Conservation (phyloP, 2,113 vertebrate species). For the Pangasianodon gigas region DNA sequence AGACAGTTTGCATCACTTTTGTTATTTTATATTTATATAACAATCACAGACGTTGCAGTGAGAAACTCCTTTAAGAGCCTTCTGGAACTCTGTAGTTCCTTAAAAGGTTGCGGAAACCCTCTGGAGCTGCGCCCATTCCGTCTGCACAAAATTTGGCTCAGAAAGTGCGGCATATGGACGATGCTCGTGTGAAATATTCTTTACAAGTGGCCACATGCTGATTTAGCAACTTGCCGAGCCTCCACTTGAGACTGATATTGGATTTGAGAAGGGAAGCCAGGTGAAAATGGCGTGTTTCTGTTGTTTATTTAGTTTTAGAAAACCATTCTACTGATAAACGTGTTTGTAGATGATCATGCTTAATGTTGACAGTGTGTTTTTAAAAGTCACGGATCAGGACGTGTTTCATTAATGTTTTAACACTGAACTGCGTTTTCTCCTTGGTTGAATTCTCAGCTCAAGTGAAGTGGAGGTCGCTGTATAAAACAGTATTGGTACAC, state of each 20-base stretch:
- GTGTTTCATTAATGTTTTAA: not conserved
- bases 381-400: not conserved
- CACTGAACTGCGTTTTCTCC: not conserved
- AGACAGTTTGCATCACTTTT: not conserved
- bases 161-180: not conserved
- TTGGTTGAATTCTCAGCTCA: not conserved
- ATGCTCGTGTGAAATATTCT: slow-evolving; percentile 16
- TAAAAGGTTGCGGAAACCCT: slow-evolving; percentile 19
- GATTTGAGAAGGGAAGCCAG: not conserved
- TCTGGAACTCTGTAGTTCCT: not conserved
- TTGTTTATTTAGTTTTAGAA: not conserved
- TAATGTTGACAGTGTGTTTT: not conserved
- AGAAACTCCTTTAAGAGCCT: not conserved
- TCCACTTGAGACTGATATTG: not conserved
- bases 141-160: slow-evolving; percentile 1
- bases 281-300: not conserved
- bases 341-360: not conserved
- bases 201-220: not conserved
- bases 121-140: not conserved
- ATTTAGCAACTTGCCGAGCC: not conserved
- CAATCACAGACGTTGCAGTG: not conserved
- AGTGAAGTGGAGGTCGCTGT: not conserved
- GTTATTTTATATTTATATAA: not conserved
- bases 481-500: not conserved
- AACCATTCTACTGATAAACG: not conserved